These are phyloP conservation scores for Rhagologus leucostigma DNA, from an alignment of 2,113 vertebrate species.

Conservation along the genomic window DNA sequence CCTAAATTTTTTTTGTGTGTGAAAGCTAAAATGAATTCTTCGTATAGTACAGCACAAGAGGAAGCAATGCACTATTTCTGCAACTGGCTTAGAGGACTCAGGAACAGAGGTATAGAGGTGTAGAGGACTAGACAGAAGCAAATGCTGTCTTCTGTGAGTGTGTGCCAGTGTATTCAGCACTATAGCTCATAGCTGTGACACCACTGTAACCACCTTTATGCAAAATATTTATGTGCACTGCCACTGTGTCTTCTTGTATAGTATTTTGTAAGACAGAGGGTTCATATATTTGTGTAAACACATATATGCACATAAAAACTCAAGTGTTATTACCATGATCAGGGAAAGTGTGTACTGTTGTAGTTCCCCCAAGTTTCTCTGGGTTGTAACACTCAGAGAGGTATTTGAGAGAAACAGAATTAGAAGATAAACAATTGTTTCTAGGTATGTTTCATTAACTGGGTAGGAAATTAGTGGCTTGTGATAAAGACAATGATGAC, in stretches of 20 bases:
- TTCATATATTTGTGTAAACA: background rate
- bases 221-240: background rate
- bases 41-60: background rate
- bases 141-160: background rate
- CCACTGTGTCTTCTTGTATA: background rate
- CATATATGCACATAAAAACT: background rate
- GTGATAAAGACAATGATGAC: background rate
- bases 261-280: background rate
- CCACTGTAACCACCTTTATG: background rate
- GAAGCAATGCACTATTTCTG: background rate
- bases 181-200: background rate
- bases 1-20: background rate
- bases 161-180: background rate
- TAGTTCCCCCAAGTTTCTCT: background rate
- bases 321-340: background rate
- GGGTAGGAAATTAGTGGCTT: background rate
- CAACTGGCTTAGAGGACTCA: background rate
- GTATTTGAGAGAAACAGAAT: background rate
- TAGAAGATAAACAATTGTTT: background rate
- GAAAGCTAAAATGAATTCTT: background rate
- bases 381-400: background rate
- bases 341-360: background rate
- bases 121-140: background rate
- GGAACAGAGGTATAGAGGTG: background rate
- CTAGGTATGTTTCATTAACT: background rate